A percentile compares a stretch with the other conserved stretches of the same genome.
These are phyloP conservation scores for Celastrina argiolus DNA, from an alignment of 2,888 invertebrate genomes.

Conservation along the genomic window DNA sequence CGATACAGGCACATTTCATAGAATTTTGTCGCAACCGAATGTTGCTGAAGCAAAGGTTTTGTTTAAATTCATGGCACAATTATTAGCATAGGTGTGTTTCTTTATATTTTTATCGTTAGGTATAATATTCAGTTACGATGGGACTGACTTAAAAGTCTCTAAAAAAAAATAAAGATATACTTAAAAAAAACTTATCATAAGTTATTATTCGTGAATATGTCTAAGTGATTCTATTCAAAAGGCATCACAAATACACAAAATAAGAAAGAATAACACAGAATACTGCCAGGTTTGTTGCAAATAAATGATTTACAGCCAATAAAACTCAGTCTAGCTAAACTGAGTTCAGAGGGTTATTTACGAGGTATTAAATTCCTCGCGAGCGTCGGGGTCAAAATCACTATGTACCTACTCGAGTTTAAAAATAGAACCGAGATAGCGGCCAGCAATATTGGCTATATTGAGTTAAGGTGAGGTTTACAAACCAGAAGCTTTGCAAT, in stretches of 20 bases:
- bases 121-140: too few species aligned
- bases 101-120: too few species aligned
- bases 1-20: too few species aligned
- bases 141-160: too few species aligned
- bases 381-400: constrained; percentile 6
- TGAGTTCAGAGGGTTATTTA: constrained; percentile 4
- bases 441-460: background rate
- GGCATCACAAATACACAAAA: background rate
- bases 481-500: background rate
- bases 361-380: constrained; percentile 1
- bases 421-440: background rate
- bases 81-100: too few species aligned
- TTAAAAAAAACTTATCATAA: background rate
- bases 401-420: background rate
- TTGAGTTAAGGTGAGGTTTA: background rate
- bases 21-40: too few species aligned
- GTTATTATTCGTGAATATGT: too few species aligned
- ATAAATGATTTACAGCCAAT: constrained; percentile 9
- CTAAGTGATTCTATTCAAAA: background rate
- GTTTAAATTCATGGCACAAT: too few species aligned
- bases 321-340: constrained; percentile 9
- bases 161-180: background rate
- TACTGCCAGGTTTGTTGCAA: background rate
- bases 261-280: background rate
- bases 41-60: too few species aligned